Conservation (phyloP, 2,888 invertebrate species). For the Pheosia gnoma region DNA sequence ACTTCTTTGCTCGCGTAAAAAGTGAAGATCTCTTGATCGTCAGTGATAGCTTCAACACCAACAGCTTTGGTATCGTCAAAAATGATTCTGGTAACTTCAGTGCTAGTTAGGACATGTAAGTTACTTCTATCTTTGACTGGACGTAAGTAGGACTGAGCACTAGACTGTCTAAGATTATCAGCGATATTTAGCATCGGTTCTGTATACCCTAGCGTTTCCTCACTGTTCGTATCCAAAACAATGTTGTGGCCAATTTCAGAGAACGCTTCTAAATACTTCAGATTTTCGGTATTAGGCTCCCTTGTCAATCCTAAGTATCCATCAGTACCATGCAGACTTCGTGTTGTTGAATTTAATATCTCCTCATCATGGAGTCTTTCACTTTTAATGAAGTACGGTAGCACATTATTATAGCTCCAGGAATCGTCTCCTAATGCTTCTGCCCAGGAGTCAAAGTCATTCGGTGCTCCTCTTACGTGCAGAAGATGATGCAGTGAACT, state of each 20-base stretch:
- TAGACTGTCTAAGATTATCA: conserved; percentile 38
- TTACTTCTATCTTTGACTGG: conserved; percentile 35
- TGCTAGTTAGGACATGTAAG: conserved; percentile 35
- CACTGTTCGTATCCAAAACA: conserved; percentile 35
- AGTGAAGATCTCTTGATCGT: conserved; percentile 20
- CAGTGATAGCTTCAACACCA: conserved; percentile 37
- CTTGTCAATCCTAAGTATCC: conserved; percentile 32
- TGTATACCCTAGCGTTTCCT: conserved; percentile 32
- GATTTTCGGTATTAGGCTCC: conserved; percentile 14
- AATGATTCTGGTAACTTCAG: conserved; percentile 40
- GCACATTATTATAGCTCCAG: conserved; percentile 20
- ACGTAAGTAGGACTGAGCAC: conserved; percentile 35
- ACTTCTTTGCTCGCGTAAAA: conserved; percentile 42
- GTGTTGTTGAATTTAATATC: conserved; percentile 15
- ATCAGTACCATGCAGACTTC: conserved; percentile 21
- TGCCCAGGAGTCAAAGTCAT: conserved; percentile 19
- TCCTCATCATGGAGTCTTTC: conserved; percentile 23
- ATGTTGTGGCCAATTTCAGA: conserved; percentile 24
- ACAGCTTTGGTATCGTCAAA: conserved; percentile 38
- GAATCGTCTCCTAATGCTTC: conserved; percentile 11
- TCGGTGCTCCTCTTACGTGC: conserved; percentile 6
- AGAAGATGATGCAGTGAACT: conserved; percentile 21
- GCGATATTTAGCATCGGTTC: conserved; percentile 35
- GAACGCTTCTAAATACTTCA: conserved; percentile 24
- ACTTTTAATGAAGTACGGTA: conserved; percentile 18